Evolutionary conservation across 2,797 vertebrate genomes (phyloP).

Genomic region (Epinephelus awoara): DNA sequence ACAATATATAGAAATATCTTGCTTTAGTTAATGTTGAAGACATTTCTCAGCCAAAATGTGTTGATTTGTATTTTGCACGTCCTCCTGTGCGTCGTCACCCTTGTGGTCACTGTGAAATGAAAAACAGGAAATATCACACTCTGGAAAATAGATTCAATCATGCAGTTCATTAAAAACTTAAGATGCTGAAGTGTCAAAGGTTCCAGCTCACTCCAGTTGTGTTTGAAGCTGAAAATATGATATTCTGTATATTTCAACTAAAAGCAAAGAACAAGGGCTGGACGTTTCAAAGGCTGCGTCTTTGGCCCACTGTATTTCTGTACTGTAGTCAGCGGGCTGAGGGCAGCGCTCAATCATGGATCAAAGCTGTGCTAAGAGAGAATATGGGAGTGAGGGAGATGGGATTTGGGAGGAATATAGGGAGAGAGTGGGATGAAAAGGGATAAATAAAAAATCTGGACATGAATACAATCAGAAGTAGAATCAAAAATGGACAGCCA

Average conservation of each 20-base stretch:
- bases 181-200: too few relatives aligned
- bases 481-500: neutral
- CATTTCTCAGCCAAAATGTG: too few relatives aligned
- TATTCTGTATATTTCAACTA: neutral
- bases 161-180: too few relatives aligned
- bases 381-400: neutral
- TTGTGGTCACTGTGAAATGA: too few relatives aligned
- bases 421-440: neutral
- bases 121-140: neutral
- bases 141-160: neutral
- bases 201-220: neutral
- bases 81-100: too few relatives aligned
- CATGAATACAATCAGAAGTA: neutral
- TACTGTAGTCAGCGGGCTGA: neutral
- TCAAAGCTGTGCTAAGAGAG: slow-evolving; percentile 17
- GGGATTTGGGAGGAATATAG: neutral
- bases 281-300: neutral
- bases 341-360: neutral
- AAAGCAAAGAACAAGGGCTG: neutral
- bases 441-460: neutral
- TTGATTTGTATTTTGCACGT: too few relatives aligned
- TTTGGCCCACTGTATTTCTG: neutral
- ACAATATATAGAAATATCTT: too few relatives aligned
- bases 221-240: neutral
- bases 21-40: too few relatives aligned